Percentiles rank a stretch among this genome's conserved stretches.
Conservation (phyloP, 2,888 invertebrate genomes). For the Exocentrus adspersus region DNA sequence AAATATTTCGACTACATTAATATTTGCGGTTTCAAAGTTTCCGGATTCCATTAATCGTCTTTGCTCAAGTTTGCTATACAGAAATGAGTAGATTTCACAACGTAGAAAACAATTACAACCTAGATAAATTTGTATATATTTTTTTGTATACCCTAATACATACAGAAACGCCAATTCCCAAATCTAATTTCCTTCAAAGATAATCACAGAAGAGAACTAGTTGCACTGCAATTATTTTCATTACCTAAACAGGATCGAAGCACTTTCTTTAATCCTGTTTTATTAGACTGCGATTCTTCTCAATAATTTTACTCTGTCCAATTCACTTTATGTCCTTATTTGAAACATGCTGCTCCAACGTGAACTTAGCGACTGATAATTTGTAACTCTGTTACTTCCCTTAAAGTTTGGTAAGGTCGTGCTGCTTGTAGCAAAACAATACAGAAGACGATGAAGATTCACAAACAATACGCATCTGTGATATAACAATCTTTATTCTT, state of each 20-base stretch:
- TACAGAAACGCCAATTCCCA: not conserved
- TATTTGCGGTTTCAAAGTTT: too few species aligned
- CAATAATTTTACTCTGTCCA: conserved; percentile 1
- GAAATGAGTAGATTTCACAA: too few species aligned
- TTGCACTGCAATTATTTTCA: not conserved
- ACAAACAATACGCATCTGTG: too few species aligned
- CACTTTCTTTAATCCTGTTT: not conserved
- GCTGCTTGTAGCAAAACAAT: not conserved
- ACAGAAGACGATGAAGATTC: not conserved
- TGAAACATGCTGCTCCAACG: not conserved
- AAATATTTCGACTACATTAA: too few species aligned
- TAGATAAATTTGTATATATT: too few species aligned
- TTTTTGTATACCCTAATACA: too few species aligned
- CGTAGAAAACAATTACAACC: too few species aligned
- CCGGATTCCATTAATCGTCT: too few species aligned
- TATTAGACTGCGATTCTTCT: not conserved
- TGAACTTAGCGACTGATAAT: not conserved
- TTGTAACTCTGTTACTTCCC: not conserved
- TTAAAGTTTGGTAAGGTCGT: not conserved
- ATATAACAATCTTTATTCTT: too few species aligned
- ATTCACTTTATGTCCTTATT: conserved; percentile 1
- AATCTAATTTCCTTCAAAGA: not conserved
- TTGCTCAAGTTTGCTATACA: too few species aligned
- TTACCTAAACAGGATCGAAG: not conserved
- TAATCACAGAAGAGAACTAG: not conserved